Conservation (phyloP, 2,888 invertebrate species). For the Podabrus alpinus region DNA sequence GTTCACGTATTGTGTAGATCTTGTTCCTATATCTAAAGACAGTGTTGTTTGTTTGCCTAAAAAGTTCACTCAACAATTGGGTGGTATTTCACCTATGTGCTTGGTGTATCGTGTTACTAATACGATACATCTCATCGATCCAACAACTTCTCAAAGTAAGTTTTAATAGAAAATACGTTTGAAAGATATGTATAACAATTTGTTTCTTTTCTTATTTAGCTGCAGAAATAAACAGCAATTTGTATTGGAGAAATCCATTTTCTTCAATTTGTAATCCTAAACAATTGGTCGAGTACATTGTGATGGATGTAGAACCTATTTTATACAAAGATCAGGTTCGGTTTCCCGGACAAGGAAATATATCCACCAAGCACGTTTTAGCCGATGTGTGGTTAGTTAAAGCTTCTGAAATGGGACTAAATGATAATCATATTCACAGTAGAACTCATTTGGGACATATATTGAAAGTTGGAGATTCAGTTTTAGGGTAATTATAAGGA, state of each 20-base stretch:
- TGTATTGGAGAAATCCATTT: slow-evolving; percentile 89
- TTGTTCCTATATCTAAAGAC: slow-evolving; percentile 95
- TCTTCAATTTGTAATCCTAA: slow-evolving; percentile 86
- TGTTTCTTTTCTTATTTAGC: slow-evolving; percentile 59
- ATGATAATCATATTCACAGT: slow-evolving; percentile 81
- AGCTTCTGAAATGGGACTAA: slow-evolving; percentile 82
- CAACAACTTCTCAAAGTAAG: slow-evolving; percentile 80
- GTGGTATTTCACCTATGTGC: slow-evolving; percentile 86
- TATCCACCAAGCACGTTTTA: slow-evolving; percentile 85
- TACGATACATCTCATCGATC: slow-evolving; percentile 91
- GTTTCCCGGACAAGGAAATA: slow-evolving; percentile 86
- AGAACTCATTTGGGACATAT: slow-evolving; percentile 94
- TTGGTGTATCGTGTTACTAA: slow-evolving; percentile 88
- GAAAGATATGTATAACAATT: not conserved
- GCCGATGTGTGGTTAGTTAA: slow-evolving; percentile 94
- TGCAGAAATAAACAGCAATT: slow-evolving; percentile 78
- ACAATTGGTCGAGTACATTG: slow-evolving; percentile 87
- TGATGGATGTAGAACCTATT: slow-evolving; percentile 90
- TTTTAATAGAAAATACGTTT: slow-evolving; percentile 8
- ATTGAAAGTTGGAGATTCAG: slow-evolving; percentile 90
- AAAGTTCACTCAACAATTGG: slow-evolving; percentile 83
- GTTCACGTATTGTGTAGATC: slow-evolving; percentile 90
- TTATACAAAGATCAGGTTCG: slow-evolving; percentile 73
- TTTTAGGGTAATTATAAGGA: slow-evolving; percentile 78
- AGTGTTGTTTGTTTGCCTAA: slow-evolving; percentile 88